Conservation (phyloP, 2,888 invertebrate genomes). For the Temnothorax unifasciatus region DNA sequence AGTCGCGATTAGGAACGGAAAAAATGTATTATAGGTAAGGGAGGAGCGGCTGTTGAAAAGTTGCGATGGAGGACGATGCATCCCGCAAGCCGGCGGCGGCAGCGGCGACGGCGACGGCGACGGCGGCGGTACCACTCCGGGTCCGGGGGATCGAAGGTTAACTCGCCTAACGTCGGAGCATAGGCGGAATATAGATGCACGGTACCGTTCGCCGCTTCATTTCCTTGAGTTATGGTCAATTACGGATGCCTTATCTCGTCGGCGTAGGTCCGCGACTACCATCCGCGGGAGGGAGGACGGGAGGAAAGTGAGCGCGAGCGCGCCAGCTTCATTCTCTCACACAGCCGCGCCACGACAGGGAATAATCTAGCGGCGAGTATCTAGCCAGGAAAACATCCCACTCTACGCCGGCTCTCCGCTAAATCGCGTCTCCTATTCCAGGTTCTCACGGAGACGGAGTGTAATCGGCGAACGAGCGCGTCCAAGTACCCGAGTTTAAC, state of each 20-base stretch:
- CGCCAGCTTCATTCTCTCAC: conserved; percentile 46
- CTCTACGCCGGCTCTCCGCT: conserved; percentile 48
- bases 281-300: conserved; percentile 36
- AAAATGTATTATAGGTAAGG: conserved; percentile 46
- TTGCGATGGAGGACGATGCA: conserved; percentile 43
- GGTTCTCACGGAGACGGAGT: conserved; percentile 54
- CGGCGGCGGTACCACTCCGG: conserved; percentile 13
- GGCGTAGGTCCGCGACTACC: conserved; percentile 73
- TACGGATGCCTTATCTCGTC: conserved; percentile 77
- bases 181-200: conserved; percentile 77
- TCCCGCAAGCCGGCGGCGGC: conserved; percentile 47
- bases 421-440: conserved; percentile 59
- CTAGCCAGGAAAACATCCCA: conserved; percentile 66
- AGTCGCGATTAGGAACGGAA: neutral
- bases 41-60: conserved; percentile 25
- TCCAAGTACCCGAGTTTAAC: conserved; percentile 30
- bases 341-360: conserved; percentile 59
- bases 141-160: conserved; percentile 73
- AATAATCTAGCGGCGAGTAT: conserved; percentile 72
- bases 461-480: conserved; percentile 34
- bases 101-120: conserved; percentile 29
- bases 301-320: neutral
- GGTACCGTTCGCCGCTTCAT: conserved; percentile 81
- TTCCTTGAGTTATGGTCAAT: conserved; percentile 82
- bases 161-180: conserved; percentile 75